phyloP scores from a whole-genome alignment of 2,797 vertebrate species.

The Rhabdophis nuchalis region DNA sequence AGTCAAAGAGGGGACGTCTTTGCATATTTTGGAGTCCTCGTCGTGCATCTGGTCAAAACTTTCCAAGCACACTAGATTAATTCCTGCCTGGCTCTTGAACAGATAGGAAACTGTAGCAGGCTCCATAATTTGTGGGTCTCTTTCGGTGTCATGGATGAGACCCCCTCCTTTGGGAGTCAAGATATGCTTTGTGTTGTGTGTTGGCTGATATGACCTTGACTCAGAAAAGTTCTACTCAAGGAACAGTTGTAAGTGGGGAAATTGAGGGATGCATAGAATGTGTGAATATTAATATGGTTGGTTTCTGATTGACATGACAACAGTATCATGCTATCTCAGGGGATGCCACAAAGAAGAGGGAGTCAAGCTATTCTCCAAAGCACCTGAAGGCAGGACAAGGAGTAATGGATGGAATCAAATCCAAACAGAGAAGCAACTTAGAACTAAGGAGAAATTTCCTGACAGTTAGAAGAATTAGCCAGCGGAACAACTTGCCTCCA shows the following conservation, averaged over 20 bases:
- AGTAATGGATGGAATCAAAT: too few relatives aligned
- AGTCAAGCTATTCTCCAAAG: too few relatives aligned
- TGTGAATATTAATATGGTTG: constrained; percentile 25
- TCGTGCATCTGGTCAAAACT: constrained; percentile 5
- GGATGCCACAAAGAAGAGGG: too few relatives aligned
- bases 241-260: background rate
- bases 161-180: constrained; percentile 17
- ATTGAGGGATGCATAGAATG: accelerated
- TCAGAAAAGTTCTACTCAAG: background rate
- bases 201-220: background rate
- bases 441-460: too few relatives aligned
- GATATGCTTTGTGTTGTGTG: background rate
- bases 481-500: too few relatives aligned
- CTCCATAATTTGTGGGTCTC: constrained; percentile 33
- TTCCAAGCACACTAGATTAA: constrained; percentile 34
- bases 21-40: constrained; percentile 34
- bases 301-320: background rate
- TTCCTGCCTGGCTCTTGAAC: constrained; percentile 40
- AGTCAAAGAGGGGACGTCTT: constrained; percentile 40
- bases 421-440: too few relatives aligned
- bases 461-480: too few relatives aligned
- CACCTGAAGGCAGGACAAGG: too few relatives aligned
- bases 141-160: constrained; percentile 26
- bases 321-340: too few relatives aligned
- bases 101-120: constrained; percentile 26